Evolutionary conservation across 2,888 invertebrate species (phyloP).

Genomic region (Zhengitettix transpicula): DNA sequence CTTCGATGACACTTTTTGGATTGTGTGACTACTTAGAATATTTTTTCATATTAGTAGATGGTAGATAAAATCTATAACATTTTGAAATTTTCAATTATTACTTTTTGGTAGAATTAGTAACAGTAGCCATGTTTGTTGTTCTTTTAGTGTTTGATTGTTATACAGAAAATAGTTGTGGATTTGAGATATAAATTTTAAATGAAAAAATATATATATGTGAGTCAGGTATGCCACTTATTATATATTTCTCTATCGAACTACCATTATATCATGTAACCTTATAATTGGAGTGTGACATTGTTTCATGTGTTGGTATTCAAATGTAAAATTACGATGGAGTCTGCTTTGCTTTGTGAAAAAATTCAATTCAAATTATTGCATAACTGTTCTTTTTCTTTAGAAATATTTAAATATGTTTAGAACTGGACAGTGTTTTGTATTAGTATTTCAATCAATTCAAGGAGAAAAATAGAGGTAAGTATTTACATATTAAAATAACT

Average conservation of each 20-base stretch:
- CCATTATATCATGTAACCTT: too few species aligned
- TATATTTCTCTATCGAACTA: too few species aligned
- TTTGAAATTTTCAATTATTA: conserved; percentile 22
- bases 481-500: too few species aligned
- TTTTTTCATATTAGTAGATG: conserved; percentile 1
- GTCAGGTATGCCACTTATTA: too few species aligned
- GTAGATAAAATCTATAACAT: conserved; percentile 8
- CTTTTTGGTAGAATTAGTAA: conserved; percentile 12
- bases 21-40: conserved; percentile 7
- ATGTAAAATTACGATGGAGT: conserved; percentile 24
- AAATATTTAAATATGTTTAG: too few species aligned
- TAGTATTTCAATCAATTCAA: too few species aligned
- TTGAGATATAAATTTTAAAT: too few species aligned
- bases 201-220: too few species aligned
- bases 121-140: not conserved
- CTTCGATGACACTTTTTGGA: conserved; percentile 9
- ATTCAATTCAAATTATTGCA: not conserved
- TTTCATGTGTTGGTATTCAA: conserved; percentile 50
- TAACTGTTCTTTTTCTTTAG: too few species aligned
- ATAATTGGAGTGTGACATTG: not conserved
- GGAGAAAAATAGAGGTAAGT: too few species aligned
- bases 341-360: conserved; percentile 13
- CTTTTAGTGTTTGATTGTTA: not conserved
- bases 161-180: too few species aligned
- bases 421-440: too few species aligned